These are phyloP conservation scores for Tupaia chinensis DNA, from an alignment of 2,113 vertebrate genomes.

Conservation along the genomic window DNA sequence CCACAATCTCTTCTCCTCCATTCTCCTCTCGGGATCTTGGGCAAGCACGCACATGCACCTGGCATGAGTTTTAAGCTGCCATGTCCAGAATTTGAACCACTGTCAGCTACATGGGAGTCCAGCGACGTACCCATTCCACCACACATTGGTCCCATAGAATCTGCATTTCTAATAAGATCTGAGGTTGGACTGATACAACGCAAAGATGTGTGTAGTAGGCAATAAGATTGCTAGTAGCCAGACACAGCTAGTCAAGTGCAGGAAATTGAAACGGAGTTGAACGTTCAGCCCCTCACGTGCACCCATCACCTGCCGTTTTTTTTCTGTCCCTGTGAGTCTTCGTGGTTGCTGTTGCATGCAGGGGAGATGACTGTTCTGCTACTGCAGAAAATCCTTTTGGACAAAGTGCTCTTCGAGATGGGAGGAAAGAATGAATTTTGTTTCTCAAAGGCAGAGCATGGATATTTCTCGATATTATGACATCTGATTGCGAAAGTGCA, in stretches of 20 bases:
- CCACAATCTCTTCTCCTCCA: too few species aligned
- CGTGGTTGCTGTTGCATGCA: accelerated
- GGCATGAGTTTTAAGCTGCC: too few species aligned
- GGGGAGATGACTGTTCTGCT: background rate
- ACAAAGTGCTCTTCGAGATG: background rate
- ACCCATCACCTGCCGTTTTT: background rate
- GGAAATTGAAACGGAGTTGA: background rate
- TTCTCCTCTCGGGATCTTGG: too few species aligned
- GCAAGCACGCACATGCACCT: too few species aligned
- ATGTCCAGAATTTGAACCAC: too few species aligned
- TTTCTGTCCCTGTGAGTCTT: too few species aligned
- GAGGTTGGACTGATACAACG: background rate
- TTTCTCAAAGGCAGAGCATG: background rate
- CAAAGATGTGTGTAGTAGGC: background rate
- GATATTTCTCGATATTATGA: background rate
- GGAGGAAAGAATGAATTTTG: background rate
- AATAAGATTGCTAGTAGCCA: background rate
- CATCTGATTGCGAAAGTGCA: background rate
- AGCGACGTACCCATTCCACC: too few species aligned
- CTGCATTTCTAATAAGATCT: background rate
- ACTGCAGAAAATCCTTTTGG: accelerated
- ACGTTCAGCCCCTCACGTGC: background rate
- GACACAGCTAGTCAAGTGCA: background rate
- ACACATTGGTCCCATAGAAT: background rate
- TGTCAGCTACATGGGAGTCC: too few species aligned